Percentiles rank a stretch among this genome's conserved stretches.
These are phyloP conservation scores for Sibirionetta formosa DNA, from an alignment of 2,797 vertebrate species.

Conservation along the genomic window DNA sequence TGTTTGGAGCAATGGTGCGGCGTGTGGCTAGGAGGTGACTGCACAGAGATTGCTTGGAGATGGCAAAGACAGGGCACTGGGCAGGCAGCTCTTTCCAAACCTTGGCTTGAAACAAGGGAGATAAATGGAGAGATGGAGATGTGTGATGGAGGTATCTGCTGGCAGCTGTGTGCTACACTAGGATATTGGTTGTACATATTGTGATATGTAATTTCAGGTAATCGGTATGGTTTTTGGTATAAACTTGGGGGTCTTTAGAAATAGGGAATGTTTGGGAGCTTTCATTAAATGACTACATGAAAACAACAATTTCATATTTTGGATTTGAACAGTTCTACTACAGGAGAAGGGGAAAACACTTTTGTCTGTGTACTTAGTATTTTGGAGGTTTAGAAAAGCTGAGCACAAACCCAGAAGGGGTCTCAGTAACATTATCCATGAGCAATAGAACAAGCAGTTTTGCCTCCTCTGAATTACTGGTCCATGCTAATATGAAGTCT, in stretches of 20 bases:
- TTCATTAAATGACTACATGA: neutral
- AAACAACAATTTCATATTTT: neutral
- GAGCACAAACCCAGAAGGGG: neutral
- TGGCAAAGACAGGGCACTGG: neutral
- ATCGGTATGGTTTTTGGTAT: fast-evolving
- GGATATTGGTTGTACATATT: fast-evolving
- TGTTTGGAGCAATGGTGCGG: neutral
- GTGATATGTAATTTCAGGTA: neutral
- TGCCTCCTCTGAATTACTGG: neutral
- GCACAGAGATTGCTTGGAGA: neutral
- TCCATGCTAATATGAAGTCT: neutral
- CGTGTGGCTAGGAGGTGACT: neutral
- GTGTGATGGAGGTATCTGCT: fast-evolving
- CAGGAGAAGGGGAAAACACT: neutral
- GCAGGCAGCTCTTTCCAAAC: neutral
- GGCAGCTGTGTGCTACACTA: neutral
- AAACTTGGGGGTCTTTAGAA: neutral
- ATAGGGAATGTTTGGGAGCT: neutral
- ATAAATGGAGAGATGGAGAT: neutral
- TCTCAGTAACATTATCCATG: neutral
- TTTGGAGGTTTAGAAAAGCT: neutral
- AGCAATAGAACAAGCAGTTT: neutral
- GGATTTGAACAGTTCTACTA: neutral
- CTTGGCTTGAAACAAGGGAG: neutral
- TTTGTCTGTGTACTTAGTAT: neutral